Conservation (phyloP, 2,888 invertebrate species). For the Stictocephala bisonia region DNA sequence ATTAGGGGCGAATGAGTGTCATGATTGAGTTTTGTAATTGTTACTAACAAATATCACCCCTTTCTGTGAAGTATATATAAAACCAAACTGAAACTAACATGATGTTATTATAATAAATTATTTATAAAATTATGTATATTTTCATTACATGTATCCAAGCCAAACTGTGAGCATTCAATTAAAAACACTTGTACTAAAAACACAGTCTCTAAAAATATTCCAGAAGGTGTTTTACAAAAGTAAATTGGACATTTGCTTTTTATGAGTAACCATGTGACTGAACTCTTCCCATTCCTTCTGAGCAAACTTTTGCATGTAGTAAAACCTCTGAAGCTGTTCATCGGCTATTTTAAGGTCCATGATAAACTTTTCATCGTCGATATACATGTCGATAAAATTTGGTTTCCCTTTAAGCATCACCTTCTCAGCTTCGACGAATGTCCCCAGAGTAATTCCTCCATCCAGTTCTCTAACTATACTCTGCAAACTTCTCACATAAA, state of each 20-base stretch:
- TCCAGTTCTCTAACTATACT: conserved; percentile 21
- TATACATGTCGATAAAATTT: conserved; percentile 12
- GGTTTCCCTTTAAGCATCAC: not conserved
- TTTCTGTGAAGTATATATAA: too few relatives aligned
- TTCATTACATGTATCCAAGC: too few relatives aligned
- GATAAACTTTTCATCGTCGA: conserved; percentile 28
- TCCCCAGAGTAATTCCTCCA: conserved; percentile 6
- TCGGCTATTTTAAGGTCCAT: not conserved
- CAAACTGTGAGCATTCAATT: too few relatives aligned
- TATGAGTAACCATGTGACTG: conserved; percentile 16
- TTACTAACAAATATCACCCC: too few relatives aligned
- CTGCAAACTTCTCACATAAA: conserved; percentile 24
- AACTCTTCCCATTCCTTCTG: conserved; percentile 21
- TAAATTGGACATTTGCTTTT: conserved; percentile 6
- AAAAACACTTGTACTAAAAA: too few relatives aligned
- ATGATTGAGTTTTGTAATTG: too few relatives aligned
- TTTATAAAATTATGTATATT: too few relatives aligned
- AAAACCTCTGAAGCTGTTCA: conserved; percentile 20
- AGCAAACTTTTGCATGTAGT: conserved; percentile 32
- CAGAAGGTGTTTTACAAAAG: not conserved
- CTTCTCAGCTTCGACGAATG: conserved; percentile 17
- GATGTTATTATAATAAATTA: too few relatives aligned
- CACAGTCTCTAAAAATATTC: too few relatives aligned
- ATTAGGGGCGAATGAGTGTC: too few relatives aligned
- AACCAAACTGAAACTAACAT: too few relatives aligned